phyloP scores from a whole-genome alignment of 1,140 invertebrate species.

The Drosophila pallidifrons region DNA sequence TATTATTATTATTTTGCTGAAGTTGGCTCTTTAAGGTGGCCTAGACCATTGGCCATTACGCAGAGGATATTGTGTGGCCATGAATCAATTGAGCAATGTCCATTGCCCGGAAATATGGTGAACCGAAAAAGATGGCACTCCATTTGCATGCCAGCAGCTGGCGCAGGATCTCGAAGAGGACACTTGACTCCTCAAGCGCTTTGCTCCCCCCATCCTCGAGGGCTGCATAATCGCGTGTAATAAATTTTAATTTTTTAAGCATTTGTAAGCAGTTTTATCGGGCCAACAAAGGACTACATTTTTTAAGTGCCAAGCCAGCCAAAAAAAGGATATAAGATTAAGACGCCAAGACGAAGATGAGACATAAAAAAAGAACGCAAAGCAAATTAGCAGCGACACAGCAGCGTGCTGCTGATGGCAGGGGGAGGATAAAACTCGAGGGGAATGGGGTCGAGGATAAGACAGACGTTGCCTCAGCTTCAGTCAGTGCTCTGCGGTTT shows the following conservation, averaged over 20 bases:
- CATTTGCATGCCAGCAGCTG: slow-evolving; percentile 61
- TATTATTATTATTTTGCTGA: slow-evolving; percentile 78
- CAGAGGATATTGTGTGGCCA: slow-evolving; percentile 79
- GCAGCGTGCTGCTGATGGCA: background rate
- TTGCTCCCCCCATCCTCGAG: background rate
- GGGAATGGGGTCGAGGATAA: slow-evolving; percentile 22
- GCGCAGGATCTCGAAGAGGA: background rate
- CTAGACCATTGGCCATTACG: slow-evolving; percentile 67
- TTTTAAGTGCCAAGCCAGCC: slow-evolving; percentile 77
- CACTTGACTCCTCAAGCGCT: slow-evolving; percentile 6
- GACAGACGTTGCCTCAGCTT: slow-evolving; percentile 4
- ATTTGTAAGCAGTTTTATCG: slow-evolving; percentile 84
- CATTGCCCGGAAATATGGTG: slow-evolving; percentile 77
- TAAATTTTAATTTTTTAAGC: slow-evolving; percentile 84
- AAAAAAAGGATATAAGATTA: slow-evolving; percentile 82
- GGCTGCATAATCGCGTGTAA: slow-evolving; percentile 72
- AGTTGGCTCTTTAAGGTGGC: slow-evolving; percentile 73
- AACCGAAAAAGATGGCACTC: slow-evolving; percentile 70
- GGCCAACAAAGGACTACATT: slow-evolving; percentile 73
- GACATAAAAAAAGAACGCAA: slow-evolving; percentile 75
- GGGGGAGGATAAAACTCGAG: background rate
- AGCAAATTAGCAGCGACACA: slow-evolving; percentile 76
- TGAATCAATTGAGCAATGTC: slow-evolving; percentile 80
- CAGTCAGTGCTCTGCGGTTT: slow-evolving; percentile 48
- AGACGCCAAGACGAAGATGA: slow-evolving; percentile 65